These are phyloP conservation scores for Barypeithes pellucidus DNA, from an alignment of 2,888 invertebrate genomes.

Conservation along the genomic window DNA sequence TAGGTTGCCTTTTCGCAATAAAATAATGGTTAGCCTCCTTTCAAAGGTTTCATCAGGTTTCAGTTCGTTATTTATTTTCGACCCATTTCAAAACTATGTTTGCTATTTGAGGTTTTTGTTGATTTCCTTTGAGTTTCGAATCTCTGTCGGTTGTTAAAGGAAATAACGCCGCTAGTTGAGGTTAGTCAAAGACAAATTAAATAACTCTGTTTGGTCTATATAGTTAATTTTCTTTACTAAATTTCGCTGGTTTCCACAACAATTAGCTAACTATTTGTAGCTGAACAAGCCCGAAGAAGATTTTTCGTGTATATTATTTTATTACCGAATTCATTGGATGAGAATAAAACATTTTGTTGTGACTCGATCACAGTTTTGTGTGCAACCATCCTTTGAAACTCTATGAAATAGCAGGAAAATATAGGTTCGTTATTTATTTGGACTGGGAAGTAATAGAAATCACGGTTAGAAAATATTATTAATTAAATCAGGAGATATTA, in stretches of 20 bases:
- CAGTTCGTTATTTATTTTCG: background rate
- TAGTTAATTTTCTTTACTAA: background rate
- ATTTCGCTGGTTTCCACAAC: too few relatives aligned
- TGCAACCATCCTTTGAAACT: too few relatives aligned
- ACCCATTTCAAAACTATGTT: background rate
- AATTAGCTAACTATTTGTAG: too few relatives aligned
- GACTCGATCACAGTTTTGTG: too few relatives aligned
- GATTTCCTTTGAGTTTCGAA: conserved; percentile 10
- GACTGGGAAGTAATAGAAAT: too few relatives aligned
- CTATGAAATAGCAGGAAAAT: too few relatives aligned
- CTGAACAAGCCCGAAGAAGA: too few relatives aligned
- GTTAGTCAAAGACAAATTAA: background rate
- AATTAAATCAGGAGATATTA: background rate
- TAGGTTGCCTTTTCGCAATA: background rate
- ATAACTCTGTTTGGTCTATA: background rate
- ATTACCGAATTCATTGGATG: too few relatives aligned
- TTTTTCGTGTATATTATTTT: too few relatives aligned
- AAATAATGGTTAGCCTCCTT: background rate
- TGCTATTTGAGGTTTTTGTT: conserved; percentile 19
- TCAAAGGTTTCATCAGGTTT: background rate
- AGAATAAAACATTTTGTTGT: too few relatives aligned
- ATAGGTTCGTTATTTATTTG: too few relatives aligned
- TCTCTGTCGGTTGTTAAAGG: background rate
- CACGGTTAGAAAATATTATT: background rate
- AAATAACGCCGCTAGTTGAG: background rate